Conservation (phyloP, 2,797 vertebrate species). For the Apodemus agrarius region DNA sequence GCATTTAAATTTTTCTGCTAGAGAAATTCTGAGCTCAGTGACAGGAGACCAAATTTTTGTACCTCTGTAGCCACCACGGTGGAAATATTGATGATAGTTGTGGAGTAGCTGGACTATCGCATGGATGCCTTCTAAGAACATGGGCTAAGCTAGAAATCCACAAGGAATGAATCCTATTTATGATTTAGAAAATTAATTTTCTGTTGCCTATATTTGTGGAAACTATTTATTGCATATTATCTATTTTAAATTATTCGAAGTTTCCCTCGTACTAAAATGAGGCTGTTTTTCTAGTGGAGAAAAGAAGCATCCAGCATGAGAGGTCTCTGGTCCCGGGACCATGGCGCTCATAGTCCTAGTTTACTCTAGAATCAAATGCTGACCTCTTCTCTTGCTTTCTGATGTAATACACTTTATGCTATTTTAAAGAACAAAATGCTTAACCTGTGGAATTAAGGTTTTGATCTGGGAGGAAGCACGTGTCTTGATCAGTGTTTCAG, state of each 20-base stretch:
- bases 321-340: constrained; percentile 21
- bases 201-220: neutral
- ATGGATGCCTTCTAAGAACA: neutral
- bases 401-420: constrained; percentile 22
- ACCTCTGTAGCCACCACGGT: neutral
- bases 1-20: constrained; percentile 2
- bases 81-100: neutral
- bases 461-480: constrained; percentile 21
- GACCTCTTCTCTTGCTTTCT: neutral
- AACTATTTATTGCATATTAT: constrained; percentile 44
- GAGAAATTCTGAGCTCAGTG: constrained; percentile 21
- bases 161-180: constrained; percentile 4
- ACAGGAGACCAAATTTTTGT: neutral
- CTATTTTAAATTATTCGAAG: neutral
- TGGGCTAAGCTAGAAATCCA: neutral
- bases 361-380: constrained; percentile 51
- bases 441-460: constrained; percentile 36
- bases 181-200: constrained; percentile 16
- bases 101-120: neutral
- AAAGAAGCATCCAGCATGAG: neutral
- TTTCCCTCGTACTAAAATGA: constrained; percentile 15
- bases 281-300: constrained; percentile 42
- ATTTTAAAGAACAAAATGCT: constrained; percentile 45
- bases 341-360: neutral
- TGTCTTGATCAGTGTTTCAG: constrained; percentile 52